These are phyloP conservation scores for Drosophila rufa DNA, from an alignment of 1,140 invertebrate species.

Conservation along the genomic window DNA sequence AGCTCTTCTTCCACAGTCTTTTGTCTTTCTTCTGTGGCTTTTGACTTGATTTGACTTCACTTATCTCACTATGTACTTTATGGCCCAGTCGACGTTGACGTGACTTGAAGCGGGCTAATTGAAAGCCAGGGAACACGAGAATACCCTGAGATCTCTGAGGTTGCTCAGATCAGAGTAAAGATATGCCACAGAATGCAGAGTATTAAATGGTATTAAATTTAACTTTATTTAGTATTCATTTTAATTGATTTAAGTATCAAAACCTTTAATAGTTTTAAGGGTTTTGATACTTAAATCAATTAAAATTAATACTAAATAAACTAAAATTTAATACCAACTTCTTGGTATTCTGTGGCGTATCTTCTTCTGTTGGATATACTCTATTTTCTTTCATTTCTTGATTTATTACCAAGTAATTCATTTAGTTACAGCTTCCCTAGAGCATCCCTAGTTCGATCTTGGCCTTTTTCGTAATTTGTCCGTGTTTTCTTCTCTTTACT, in stretches of 20 bases:
- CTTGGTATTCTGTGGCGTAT: no score
- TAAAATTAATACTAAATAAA: no score
- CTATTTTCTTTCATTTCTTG: background rate
- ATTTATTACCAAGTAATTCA: background rate
- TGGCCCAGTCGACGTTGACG: conserved; percentile 17
- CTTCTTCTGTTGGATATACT: no score
- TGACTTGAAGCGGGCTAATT: conserved; percentile 35
- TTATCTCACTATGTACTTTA: conserved; percentile 18
- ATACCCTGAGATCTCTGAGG: background rate
- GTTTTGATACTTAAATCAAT: no score
- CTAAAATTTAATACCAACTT: no score
- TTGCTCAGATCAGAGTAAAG: no score
- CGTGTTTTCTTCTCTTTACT: conserved; percentile 11
- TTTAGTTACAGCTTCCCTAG: conserved; percentile 1
- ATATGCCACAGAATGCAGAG: no score
- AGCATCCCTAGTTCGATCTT: conserved; percentile 8
- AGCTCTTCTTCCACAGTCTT: conserved; percentile 22
- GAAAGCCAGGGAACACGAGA: conserved; percentile 14
- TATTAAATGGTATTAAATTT: background rate
- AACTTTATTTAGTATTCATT: background rate
- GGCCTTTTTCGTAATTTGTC: conserved; percentile 4
- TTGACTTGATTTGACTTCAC: conserved; percentile 43
- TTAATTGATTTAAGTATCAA: no score
- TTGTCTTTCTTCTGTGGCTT: conserved; percentile 26
- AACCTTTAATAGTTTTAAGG: no score